Conservation (phyloP, 2,888 invertebrate species). For the Elaeidobius kamerunicus region DNA sequence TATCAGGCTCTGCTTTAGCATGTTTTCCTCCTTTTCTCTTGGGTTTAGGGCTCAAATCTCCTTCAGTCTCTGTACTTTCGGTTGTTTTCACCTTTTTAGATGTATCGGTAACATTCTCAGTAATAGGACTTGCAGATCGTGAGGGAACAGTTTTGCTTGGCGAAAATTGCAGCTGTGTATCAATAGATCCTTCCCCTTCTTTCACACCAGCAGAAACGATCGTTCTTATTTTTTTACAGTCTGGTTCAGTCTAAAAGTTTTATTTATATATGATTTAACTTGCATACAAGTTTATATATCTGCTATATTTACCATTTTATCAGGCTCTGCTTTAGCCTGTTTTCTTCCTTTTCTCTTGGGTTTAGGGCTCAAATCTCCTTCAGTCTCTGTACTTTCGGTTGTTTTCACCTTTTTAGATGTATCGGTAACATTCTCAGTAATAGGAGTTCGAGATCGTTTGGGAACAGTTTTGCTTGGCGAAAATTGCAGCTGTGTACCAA, state of each 20-base stretch:
- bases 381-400: conserved; percentile 2
- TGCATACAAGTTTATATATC: too few species aligned
- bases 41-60: conserved; percentile 11
- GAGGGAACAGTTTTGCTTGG: conserved; percentile 28
- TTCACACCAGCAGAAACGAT: conserved; percentile 66
- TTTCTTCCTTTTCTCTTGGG: conserved; percentile 12
- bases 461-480: conserved; percentile 35
- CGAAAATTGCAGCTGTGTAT: conserved; percentile 60
- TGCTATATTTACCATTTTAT: conserved; percentile 15
- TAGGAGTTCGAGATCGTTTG: conserved; percentile 23
- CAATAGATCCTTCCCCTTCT: conserved; percentile 55
- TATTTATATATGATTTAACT: too few species aligned
- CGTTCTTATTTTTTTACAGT: conserved; percentile 69
- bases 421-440: neutral
- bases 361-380: conserved; percentile 10
- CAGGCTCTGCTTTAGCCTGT: conserved; percentile 1
- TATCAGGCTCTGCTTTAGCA: conserved; percentile 5
- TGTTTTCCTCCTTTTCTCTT: conserved; percentile 9
- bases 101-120: conserved; percentile 1
- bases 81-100: conserved; percentile 7
- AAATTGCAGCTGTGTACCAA: conserved; percentile 61
- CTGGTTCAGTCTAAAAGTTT: conserved; percentile 70
- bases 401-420: conserved; percentile 8
- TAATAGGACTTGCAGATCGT: conserved; percentile 16
- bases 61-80: conserved; percentile 3